Base-by-base conservation (phyloP, 1,140 invertebrate species). In the Monomorium pharaonis region DNA sequence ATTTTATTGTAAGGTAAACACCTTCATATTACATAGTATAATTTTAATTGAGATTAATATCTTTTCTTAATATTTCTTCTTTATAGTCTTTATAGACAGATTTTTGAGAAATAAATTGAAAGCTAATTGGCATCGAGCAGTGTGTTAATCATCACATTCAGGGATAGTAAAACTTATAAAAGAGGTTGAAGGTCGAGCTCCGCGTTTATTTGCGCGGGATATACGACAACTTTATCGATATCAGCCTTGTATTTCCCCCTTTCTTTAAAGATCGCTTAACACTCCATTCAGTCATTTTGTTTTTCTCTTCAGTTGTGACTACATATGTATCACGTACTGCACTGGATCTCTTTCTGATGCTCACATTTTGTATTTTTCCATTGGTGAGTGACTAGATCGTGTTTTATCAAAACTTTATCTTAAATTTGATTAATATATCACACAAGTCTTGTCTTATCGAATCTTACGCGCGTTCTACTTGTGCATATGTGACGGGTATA, bases 211-310 rank as follows among this genome's bases (percentile, higher is more conserved):
- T 67, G 44, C 21, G n/a, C 74, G 54, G 51, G 81, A 84, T 77
- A 75, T 60, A 84, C 10, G 54, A 54, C 72, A 90, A 84, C 91
- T 90, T 93, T 93, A 93, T 92, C 92, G 85, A 51, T 87, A 78
- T 30, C 81, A 89, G 58, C 77, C 63, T 87, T 85, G 60, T 75
- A 85, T 75, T 83, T 85, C 67, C 33, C 62, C 58, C 83, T 90
- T 86, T 76, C 47, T 27, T 77, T 54, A 65, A 60, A 80, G 62
- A 86, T 76, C 54, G 21, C 51, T 78, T 76, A 2, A 78, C 51
- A 21, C 33, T 33, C 14, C 18, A 18, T 10, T 49, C 9, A n/a
- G 1, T 49, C 65, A 58, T 47, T 80, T 33, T 18, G 12, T 75
- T 80, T 84, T 85, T 49, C 16, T n/a, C 49, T 65, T 51, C 2